phyloP scores from a whole-genome alignment of 2,888 invertebrate species.

The Andrena dorsata region DNA sequence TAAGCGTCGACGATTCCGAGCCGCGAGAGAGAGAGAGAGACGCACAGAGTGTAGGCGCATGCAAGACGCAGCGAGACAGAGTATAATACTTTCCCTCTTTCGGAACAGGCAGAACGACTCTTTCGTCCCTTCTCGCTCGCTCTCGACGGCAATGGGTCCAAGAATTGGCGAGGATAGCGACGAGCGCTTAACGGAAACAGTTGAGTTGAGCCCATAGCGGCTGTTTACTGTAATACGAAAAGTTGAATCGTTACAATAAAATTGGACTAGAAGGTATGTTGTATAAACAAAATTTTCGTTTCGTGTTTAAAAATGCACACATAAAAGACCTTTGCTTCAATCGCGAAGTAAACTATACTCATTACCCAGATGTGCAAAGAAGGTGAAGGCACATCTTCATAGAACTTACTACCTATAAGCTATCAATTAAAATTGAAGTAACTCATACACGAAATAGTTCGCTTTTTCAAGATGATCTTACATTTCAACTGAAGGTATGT shows the following conservation, averaged over 20 bases:
- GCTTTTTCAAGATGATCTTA: slow-evolving; percentile 26
- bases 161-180: too few relatives aligned
- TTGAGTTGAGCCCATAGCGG: too few relatives aligned
- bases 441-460: slow-evolving; percentile 15
- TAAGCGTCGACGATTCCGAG: too few relatives aligned
- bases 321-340: slow-evolving; percentile 7
- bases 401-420: slow-evolving; percentile 4
- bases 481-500: slow-evolving; percentile 52
- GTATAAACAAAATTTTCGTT: neutral
- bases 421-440: slow-evolving; percentile 27
- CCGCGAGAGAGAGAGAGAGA: too few relatives aligned
- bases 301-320: slow-evolving; percentile 18
- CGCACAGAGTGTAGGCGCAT: too few relatives aligned
- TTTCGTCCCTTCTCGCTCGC: too few relatives aligned
- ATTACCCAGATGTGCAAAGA: slow-evolving; percentile 23
- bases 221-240: neutral
- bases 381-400: slow-evolving; percentile 30
- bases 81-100: too few relatives aligned
- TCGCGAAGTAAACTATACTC: slow-evolving; percentile 18
- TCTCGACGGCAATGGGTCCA: too few relatives aligned
- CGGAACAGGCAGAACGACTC: too few relatives aligned
- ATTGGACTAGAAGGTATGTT: slow-evolving; percentile 44
- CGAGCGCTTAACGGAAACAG: too few relatives aligned
- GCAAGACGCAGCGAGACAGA: too few relatives aligned
- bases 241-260: slow-evolving; percentile 18